Base-by-base conservation (phyloP, 1,140 invertebrate species). In the Penaeus indicus region DNA sequence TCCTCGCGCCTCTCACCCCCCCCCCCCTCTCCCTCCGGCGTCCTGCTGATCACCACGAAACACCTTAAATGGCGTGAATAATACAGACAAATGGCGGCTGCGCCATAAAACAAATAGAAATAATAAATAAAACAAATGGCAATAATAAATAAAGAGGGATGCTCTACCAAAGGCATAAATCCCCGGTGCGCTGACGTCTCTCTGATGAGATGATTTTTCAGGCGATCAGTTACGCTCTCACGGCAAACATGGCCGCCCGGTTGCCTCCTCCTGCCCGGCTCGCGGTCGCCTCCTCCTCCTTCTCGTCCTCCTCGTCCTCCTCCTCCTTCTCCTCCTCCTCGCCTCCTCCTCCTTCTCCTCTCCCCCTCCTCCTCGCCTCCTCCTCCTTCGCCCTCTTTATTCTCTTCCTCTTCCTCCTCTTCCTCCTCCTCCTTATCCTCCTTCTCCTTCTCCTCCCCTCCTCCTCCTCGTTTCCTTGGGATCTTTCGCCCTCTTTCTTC, bases 121-220 rank as follows among this genome's bases (percentile, higher is more conserved):
- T 86, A 86, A 86, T 86, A 86, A 86, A 86, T 86, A 86, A 86
- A 86, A 86, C 62, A 86, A 86, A 86, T 86, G 85, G 85, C 85
- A 86, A 86, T 86, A 86, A 86, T 88, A 88, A 88, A 88, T 84
- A 88, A 88, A 42, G 67, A 64, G 64, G 38, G 78, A 38, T 13
- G 61, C 47, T 80, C 32, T 27, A 64, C 21, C 60, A 21, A 38
- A 69, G 67, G 78, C 83, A 84, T 84, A 84, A 84, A 84, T 88
- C 83, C 69, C 42, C 19, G 21, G 21, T 19, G 13, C 54, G n/a
- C 72, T 83, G 79, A 79, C 83, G 80, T 60, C 16, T 3, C 54
- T 60, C 69, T 75, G 80, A 77, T 84, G 86, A 84, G 63, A 72
- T 62, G 27, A 84, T 83, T 88, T 80, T 38, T 88, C 86, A 88